phyloP scores from a whole-genome alignment of 2,113 vertebrate species.

The Silurus glanis region DNA sequence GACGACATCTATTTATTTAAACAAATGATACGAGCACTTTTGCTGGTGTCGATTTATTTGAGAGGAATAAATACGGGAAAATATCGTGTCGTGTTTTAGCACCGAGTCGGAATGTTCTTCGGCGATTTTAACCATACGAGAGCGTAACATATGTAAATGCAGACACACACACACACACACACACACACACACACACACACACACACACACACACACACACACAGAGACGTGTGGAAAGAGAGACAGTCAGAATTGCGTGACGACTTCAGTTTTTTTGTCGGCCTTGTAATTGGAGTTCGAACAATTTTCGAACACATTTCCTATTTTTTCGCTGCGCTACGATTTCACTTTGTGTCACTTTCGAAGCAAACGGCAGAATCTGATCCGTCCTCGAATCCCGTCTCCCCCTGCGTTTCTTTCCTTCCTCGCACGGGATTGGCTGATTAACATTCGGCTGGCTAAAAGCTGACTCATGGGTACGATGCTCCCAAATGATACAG shows the following conservation, averaged over 20 bases:
- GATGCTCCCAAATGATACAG: not conserved
- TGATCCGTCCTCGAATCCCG: not conserved
- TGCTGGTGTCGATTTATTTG: not conserved
- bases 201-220: slow-evolving; percentile 6
- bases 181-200: slow-evolving; percentile 1
- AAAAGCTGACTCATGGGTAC: not conserved
- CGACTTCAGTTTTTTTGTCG: not conserved
- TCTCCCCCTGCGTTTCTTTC: not conserved
- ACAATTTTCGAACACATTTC: not conserved
- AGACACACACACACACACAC: not conserved
- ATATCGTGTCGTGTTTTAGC: not conserved
- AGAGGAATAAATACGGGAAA: not conserved
- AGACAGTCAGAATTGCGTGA: too few relatives aligned
- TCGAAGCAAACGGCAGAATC: not conserved
- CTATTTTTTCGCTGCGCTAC: not conserved
- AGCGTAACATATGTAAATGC: not conserved
- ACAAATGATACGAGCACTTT: not conserved
- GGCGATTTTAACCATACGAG: not conserved
- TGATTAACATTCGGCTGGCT: not conserved
- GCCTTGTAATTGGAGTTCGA: not conserved
- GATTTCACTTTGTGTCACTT: not conserved
- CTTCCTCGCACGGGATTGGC: not conserved
- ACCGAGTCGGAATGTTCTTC: not conserved
- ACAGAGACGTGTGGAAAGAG: not conserved
- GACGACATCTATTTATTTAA: slow-evolving; percentile 29